Evolutionary conservation across 2,888 invertebrate species (phyloP).

Genomic region (Phoenoteleia sp.): DNA sequence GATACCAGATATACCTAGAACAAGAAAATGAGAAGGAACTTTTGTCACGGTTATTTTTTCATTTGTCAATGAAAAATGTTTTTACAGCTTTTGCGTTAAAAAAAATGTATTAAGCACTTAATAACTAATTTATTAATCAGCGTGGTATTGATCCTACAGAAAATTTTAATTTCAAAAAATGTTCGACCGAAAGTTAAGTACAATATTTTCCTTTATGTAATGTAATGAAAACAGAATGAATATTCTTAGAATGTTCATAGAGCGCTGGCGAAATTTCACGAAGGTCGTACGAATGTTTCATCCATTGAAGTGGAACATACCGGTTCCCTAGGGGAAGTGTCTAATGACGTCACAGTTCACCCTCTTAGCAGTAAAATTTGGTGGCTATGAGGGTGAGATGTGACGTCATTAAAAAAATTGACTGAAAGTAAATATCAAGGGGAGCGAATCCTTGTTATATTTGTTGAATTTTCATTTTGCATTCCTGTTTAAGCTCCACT

Average conservation of each 20-base stretch:
- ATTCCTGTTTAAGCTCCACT: not conserved
- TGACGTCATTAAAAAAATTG: constrained; percentile 69
- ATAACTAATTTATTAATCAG: constrained; percentile 31
- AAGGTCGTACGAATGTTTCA: constrained; percentile 53
- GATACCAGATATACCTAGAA: not conserved
- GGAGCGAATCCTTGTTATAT: constrained; percentile 32
- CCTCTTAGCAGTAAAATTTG: constrained; percentile 66
- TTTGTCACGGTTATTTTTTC: constrained; percentile 36
- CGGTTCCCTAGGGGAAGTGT: constrained; percentile 57
- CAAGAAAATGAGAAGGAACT: constrained; percentile 40
- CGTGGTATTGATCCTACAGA: not conserved
- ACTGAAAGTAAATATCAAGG: constrained; percentile 59
- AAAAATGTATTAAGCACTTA: not conserved
- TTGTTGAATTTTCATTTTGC: constrained; percentile 52
- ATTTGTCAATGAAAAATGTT: constrained; percentile 18
- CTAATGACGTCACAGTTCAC: constrained; percentile 69
- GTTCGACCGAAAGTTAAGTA: constrained; percentile 1
- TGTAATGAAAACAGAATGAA: constrained; percentile 53
- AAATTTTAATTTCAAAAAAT: constrained; percentile 10
- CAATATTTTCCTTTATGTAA: constrained; percentile 47
- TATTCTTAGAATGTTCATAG: constrained; percentile 48
- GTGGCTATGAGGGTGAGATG: constrained; percentile 60
- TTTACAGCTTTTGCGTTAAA: constrained; percentile 15
- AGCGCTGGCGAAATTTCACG: constrained; percentile 46
- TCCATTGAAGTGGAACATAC: constrained; percentile 57